Evolutionary conservation across 2,888 invertebrate species (phyloP), one percentile per base, ranked within the genome.

Genomic region (Nephrotoma flavescens): DNA sequence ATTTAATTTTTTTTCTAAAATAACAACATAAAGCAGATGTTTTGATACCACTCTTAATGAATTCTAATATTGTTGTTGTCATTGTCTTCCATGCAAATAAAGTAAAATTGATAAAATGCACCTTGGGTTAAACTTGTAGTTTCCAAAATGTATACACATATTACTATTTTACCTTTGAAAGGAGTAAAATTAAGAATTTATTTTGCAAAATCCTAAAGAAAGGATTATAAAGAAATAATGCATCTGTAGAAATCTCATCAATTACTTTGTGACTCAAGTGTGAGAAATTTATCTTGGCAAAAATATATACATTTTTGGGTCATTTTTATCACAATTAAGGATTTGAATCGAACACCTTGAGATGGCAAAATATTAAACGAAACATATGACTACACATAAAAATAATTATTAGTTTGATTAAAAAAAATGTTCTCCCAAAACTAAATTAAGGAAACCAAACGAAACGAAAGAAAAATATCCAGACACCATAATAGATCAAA

Each of bases 201-300:
- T 84, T 42, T 84, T 84, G 41, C 42, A 84, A 84, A 42, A 42
- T 84, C 42, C 7, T 12, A 42, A 42, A 84, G 42, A 42, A 84
- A 84, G 42, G 42, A 42, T 41, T 84, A 84, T 15, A 42, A 84
- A 84, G 84, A 42, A 84, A 83, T 42, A 84, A 12, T 84, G 42
- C 84, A 84, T 84, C 84, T 84, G 84, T 84, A 84, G 41, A 42
- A 42, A 84, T 84, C 84, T 84, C 84, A 84, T 84, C 84, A 84
- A 84, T 84, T 84, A 84, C 84, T 42, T 42, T 42, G 84, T 84
- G 42, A 15, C 42, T 84, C 84, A 84, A 84, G 84, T 84, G 84
- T 84, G 84, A 84, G 84, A 84, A 84, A 84, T 84, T 84, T 84
- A 15, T 84, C 15, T 84, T 71, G 31, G 7, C 52, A 52, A 52